Conservation (phyloP, 1,140 invertebrate species). For the Penaeus indicus region DNA sequence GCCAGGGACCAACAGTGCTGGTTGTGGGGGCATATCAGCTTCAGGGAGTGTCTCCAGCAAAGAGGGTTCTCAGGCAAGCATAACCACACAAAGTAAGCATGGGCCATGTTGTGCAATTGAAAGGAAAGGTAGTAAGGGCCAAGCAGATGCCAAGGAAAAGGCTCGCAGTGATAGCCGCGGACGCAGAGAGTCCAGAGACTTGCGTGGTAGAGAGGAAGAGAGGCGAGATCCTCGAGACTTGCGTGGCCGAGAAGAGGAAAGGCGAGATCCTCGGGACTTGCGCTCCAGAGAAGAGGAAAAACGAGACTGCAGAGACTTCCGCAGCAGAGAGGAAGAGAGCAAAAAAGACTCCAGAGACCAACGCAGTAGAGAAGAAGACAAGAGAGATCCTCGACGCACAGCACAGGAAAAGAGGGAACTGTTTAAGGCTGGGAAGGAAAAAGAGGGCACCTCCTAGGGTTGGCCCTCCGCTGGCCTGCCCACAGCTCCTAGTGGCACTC, state of each 20-base stretch:
- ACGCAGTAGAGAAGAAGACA: constrained; percentile 15
- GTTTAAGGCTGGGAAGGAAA: constrained; percentile 63
- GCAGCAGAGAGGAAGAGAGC: constrained; percentile 43
- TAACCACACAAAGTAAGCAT: constrained; percentile 26
- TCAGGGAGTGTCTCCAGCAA: constrained; percentile 39
- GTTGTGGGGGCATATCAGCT: constrained; percentile 37
- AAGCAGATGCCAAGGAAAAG: constrained; percentile 45
- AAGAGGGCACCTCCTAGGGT: constrained; percentile 62
- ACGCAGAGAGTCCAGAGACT: constrained; percentile 56
- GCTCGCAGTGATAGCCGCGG: constrained; percentile 56
- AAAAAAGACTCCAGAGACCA: constrained; percentile 41
- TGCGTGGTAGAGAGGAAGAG: constrained; percentile 51
- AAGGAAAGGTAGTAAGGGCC: constrained; percentile 55
- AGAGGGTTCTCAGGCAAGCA: constrained; percentile 29
- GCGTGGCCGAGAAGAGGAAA: constrained; percentile 43
- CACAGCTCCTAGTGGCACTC: constrained; percentile 49
- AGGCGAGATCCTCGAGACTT: constrained; percentile 53
- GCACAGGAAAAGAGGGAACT: constrained; percentile 66
- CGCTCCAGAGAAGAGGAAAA: constrained; percentile 46
- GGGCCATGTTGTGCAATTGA: constrained; percentile 24
- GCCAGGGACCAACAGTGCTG: constrained; percentile 55
- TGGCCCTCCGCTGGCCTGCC: constrained; percentile 55
- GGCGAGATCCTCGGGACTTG: constrained; percentile 52
- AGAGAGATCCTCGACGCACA: constrained; percentile 49
- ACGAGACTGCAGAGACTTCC: constrained; percentile 49